Conservation (phyloP, 2,888 invertebrate species). For the Diaphora mendica region DNA sequence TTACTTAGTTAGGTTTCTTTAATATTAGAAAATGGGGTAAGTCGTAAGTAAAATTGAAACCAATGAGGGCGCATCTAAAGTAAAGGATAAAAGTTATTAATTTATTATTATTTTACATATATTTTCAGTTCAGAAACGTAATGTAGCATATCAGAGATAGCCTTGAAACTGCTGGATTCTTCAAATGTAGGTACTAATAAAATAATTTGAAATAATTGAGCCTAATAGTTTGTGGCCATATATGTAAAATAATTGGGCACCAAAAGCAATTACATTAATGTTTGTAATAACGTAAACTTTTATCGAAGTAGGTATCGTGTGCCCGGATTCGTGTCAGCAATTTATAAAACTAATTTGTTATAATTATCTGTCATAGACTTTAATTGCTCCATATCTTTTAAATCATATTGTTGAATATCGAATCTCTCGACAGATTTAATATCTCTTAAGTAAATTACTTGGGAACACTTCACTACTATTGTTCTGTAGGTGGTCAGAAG, state of each 20-base stretch:
- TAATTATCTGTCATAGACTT: not conserved
- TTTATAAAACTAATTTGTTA: constrained; percentile 6
- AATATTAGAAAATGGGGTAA: too few relatives aligned
- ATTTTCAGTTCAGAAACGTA: not conserved
- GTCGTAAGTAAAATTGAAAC: too few relatives aligned
- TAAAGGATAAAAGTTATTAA: too few relatives aligned
- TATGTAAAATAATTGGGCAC: not conserved
- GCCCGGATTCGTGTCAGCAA: constrained; percentile 12
- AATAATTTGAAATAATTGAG: not conserved
- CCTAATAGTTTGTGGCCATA: not conserved
- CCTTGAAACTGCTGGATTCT: not conserved
- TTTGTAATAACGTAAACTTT: constrained; percentile 1
- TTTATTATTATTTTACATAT: too few relatives aligned
- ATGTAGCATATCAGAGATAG: not conserved
- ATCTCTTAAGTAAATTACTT: not conserved
- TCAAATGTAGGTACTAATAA: not conserved
- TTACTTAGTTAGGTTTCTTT: too few relatives aligned
- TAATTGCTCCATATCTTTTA: not conserved
- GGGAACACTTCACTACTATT: not conserved
- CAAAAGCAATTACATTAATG: constrained; percentile 2
- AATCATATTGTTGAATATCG: not conserved
- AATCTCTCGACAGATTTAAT: not conserved
- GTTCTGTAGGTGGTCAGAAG: not conserved
- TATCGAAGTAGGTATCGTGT: constrained; percentile 1
- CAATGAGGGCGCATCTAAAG: too few relatives aligned